Conservation (phyloP, 1,140 invertebrate genomes). For the Argopecten irradians region DNA sequence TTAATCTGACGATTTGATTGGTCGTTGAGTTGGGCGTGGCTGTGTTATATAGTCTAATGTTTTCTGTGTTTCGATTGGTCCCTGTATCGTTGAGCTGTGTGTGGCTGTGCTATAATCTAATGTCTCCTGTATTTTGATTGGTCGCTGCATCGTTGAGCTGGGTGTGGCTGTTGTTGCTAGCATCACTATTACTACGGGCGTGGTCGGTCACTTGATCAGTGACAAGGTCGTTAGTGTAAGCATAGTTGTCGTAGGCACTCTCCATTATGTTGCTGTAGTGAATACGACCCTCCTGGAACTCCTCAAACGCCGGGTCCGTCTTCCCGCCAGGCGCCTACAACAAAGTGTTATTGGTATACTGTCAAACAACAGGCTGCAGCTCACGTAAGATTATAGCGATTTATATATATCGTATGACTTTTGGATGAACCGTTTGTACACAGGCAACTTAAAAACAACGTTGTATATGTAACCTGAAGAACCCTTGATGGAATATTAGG, state of each 20-base stretch:
- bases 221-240: background rate
- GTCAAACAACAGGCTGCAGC: too few species aligned
- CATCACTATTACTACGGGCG: background rate
- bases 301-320: background rate
- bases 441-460: too few species aligned
- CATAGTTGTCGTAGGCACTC: background rate
- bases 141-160: background rate
- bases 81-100: background rate
- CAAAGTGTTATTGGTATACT: too few species aligned
- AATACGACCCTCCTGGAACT: background rate
- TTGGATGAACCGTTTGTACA: too few species aligned
- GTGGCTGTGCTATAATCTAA: background rate
- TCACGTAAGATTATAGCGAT: too few species aligned
- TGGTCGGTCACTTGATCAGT: background rate
- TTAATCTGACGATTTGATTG: background rate
- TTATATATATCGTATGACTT: too few species aligned
- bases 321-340: background rate
- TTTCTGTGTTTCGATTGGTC: background rate
- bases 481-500: too few species aligned
- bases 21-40: background rate
- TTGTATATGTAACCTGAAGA: too few species aligned
- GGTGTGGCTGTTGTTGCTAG: slow-evolving; percentile 11
- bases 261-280: slow-evolving; percentile 21
- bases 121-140: background rate
- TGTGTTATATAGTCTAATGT: background rate